phyloP scores from a whole-genome alignment of 2,797 vertebrate species.

The Lerista edwardsae region DNA sequence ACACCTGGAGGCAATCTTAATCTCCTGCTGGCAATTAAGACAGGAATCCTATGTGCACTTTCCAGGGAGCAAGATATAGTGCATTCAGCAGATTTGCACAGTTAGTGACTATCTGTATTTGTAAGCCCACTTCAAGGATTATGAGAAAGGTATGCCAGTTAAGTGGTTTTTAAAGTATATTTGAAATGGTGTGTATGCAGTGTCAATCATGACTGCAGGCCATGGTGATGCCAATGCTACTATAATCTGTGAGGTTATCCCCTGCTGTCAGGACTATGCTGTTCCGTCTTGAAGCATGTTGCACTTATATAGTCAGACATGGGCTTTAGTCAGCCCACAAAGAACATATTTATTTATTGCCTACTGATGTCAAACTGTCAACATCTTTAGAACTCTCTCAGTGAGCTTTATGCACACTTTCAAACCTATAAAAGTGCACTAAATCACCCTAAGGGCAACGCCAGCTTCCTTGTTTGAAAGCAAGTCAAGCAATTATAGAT shows the following conservation, averaged over 20 bases:
- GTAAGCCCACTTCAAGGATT: neutral
- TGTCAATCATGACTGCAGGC: neutral
- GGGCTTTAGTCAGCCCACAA: neutral
- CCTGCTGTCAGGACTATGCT: neutral
- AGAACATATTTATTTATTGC: neutral
- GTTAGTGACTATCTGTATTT: neutral
- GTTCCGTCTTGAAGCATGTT: neutral
- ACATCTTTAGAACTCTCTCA: neutral
- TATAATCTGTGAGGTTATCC: neutral
- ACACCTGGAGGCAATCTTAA: neutral
- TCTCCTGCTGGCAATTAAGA: too few relatives aligned
- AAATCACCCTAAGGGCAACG: neutral
- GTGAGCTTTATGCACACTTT: neutral
- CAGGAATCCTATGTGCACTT: too few relatives aligned
- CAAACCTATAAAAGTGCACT: neutral
- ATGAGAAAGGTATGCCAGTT: neutral
- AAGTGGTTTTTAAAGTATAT: neutral
- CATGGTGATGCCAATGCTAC: neutral
- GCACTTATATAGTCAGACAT: neutral
- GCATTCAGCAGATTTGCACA: too few relatives aligned
- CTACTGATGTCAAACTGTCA: constrained; percentile 14
- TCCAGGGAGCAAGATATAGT: too few relatives aligned
- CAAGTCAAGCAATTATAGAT: neutral
- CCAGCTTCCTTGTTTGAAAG: neutral
- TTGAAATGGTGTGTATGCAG: neutral